These are phyloP conservation scores for Melanostigma gelatinosum DNA, from an alignment of 2,113 vertebrate genomes.

Conservation along the genomic window DNA sequence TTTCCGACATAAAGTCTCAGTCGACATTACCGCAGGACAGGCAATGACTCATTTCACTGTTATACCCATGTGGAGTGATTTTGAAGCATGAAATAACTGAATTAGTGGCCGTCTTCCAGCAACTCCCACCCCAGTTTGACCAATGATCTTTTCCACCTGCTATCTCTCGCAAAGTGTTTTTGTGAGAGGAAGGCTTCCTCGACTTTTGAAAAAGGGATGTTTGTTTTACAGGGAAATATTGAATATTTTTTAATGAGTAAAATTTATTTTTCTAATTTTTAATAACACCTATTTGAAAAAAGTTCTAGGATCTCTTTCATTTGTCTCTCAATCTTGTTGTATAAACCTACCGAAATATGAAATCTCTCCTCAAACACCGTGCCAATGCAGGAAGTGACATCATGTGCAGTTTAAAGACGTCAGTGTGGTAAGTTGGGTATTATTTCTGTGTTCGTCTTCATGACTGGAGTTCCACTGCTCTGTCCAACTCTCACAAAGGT, in stretches of 20 bases:
- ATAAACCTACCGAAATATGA: neutral
- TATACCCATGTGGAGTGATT: slow-evolving; percentile 17
- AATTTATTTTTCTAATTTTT: neutral
- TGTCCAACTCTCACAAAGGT: too few relatives aligned
- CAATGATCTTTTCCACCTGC: slow-evolving; percentile 4
- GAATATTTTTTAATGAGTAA: neutral
- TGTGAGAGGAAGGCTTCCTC: neutral
- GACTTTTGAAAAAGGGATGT: neutral
- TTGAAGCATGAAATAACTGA: slow-evolving; percentile 30
- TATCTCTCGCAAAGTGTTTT: neutral
- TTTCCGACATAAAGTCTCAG: slow-evolving; percentile 13
- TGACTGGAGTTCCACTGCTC: too few relatives aligned
- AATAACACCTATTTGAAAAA: neutral
- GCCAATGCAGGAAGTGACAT: neutral
- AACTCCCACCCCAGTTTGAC: slow-evolving; percentile 7
- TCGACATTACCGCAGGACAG: slow-evolving; percentile 12
- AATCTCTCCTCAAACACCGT: neutral
- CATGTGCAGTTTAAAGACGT: neutral
- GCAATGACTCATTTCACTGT: slow-evolving; percentile 16
- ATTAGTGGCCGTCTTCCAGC: slow-evolving; percentile 13
- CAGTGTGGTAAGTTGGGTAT: too few relatives aligned
- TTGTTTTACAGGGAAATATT: neutral
- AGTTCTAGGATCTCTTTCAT: neutral
- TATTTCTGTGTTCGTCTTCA: too few relatives aligned
- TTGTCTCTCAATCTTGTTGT: neutral